These are phyloP conservation scores for Acanthochromis polyacanthus DNA, from an alignment of 2,113 vertebrate species.

Conservation along the genomic window DNA sequence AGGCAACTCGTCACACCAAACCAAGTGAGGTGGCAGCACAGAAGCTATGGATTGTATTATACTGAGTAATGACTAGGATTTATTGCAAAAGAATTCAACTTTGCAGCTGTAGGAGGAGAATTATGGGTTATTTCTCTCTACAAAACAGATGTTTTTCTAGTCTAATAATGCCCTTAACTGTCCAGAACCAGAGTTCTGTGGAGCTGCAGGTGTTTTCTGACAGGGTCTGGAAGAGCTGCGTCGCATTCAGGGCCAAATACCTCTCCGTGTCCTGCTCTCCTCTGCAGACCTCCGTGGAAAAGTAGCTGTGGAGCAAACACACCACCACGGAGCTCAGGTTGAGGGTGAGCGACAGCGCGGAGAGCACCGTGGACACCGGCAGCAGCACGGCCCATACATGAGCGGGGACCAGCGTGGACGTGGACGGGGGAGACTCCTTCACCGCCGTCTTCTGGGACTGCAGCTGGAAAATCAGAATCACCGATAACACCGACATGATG, in stretches of 20 bases:
- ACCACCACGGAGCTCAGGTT: conserved; percentile 87
- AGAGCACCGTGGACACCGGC: conserved; percentile 87
- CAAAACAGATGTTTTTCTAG: neutral
- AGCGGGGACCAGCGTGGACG: conserved; percentile 56
- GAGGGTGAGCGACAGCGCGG: conserved; percentile 88
- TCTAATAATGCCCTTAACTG: neutral
- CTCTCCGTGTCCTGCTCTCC: conserved; percentile 84
- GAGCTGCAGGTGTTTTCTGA: conserved; percentile 13
- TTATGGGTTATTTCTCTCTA: too few relatives aligned
- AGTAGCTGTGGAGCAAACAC: conserved; percentile 89
- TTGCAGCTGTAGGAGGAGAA: too few relatives aligned
- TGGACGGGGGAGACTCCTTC: conserved; percentile 60
- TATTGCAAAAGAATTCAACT: too few relatives aligned
- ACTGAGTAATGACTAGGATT: too few relatives aligned
- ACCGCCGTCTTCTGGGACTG: conserved; percentile 78
- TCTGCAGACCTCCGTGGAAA: conserved; percentile 87
- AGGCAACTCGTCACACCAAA: too few relatives aligned
- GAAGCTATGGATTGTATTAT: too few relatives aligned
- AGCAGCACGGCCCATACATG: conserved; percentile 80
- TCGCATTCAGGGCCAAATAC: conserved; percentile 67
- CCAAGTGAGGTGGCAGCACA: too few relatives aligned
- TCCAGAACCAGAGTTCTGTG: conserved; percentile 20
- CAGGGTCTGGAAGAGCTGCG: neutral
- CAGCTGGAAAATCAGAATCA: conserved; percentile 90
- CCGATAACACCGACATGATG: conserved; percentile 88